These are phyloP conservation scores for Enteromius treurensis DNA, from an alignment of 2,797 vertebrate species.

Conservation along the genomic window DNA sequence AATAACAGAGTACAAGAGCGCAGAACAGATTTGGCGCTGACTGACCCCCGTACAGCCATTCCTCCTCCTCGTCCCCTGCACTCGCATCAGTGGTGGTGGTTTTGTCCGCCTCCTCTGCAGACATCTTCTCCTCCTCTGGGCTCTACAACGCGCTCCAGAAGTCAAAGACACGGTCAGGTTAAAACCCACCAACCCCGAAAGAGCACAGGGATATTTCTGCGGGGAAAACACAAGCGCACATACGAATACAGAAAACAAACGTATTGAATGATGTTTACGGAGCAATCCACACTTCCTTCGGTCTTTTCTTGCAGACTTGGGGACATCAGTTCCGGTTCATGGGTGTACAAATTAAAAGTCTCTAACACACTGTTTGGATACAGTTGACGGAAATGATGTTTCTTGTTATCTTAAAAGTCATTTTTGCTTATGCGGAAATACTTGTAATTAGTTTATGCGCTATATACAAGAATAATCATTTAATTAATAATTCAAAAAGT, in stretches of 20 bases:
- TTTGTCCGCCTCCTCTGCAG: slow-evolving; percentile 81
- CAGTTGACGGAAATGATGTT: neutral
- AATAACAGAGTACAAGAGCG: neutral
- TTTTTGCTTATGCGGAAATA: neutral
- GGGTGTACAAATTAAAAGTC: slow-evolving; percentile 40
- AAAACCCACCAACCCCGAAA: slow-evolving; percentile 6
- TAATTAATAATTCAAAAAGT: neutral
- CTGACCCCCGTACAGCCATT: slow-evolving; percentile 96
- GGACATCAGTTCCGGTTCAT: slow-evolving; percentile 30
- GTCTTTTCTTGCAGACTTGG: neutral
- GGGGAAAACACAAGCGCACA: neutral
- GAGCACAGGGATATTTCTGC: neutral
- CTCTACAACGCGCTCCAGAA: slow-evolving; percentile 26
- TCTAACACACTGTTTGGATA: neutral
- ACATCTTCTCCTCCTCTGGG: slow-evolving; percentile 44
- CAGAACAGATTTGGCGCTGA: neutral
- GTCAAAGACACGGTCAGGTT: neutral
- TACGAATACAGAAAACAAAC: slow-evolving; percentile 6
- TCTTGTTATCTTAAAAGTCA: neutral
- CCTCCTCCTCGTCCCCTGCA: slow-evolving; percentile 92
- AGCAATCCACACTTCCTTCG: slow-evolving; percentile 21
- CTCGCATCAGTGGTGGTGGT: slow-evolving; percentile 80
- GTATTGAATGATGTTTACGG: neutral
- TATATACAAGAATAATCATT: neutral
- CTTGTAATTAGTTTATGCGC: neutral